Percentiles rank a stretch among this genome's conserved stretches.
Conservation (phyloP, 2,113 vertebrate species). For the Cochlearius cochlearius region DNA sequence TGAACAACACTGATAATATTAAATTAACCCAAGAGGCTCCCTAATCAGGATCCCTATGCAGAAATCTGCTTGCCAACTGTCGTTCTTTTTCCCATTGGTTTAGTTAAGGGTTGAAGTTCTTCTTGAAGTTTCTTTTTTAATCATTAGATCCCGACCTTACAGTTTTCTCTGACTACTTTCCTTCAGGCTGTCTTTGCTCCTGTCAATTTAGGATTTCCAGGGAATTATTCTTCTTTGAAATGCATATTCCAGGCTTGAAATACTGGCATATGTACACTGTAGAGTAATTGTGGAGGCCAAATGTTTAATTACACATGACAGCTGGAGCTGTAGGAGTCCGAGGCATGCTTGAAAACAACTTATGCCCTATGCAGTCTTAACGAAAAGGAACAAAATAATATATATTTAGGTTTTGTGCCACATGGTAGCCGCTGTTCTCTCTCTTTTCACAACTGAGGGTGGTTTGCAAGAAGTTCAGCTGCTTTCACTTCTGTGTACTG, state of each 20-base stretch:
- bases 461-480: conserved; percentile 57
- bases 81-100: conserved; percentile 84
- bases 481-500: conserved; percentile 54
- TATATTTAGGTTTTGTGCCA: conserved; percentile 65
- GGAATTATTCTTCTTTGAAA: conserved; percentile 95
- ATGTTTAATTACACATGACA: conserved; percentile 99
- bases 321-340: conserved; percentile 91
- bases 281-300: conserved; percentile 96
- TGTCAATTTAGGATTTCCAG: conserved; percentile 94
- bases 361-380: conserved; percentile 76
- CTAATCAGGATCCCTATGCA: conserved; percentile 77
- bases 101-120: conserved; percentile 85
- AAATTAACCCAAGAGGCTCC: conserved; percentile 83
- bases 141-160: conserved; percentile 89
- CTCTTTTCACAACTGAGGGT: conserved; percentile 57
- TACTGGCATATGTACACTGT: conserved; percentile 93
- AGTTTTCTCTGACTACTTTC: conserved; percentile 85
- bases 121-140: conserved; percentile 90
- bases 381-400: conserved; percentile 77
- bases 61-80: conserved; percentile 84
- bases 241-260: conserved; percentile 91
- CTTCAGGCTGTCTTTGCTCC: conserved; percentile 86
- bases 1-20: conserved; percentile 82
- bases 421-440: conserved; percentile 63
- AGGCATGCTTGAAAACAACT: conserved; percentile 85